phyloP scores from a whole-genome alignment of 2,113 vertebrate species.

The Tragulus kanchil region DNA sequence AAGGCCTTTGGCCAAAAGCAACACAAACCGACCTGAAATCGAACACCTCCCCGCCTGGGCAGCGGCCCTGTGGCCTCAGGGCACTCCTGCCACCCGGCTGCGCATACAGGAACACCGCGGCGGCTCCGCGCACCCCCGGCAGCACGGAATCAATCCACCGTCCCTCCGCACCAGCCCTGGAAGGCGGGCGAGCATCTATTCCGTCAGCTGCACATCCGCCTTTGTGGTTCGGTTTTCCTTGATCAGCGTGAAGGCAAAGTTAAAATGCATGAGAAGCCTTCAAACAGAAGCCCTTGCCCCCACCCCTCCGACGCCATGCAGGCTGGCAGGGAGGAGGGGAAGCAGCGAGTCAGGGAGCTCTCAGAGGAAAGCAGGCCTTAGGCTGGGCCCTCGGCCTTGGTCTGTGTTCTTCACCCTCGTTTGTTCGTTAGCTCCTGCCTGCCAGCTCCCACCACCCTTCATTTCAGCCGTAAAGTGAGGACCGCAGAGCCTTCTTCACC shows the following conservation, averaged over 20 bases:
- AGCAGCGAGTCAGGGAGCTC: too few relatives aligned
- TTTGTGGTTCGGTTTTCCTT: background rate
- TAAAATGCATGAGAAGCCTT: background rate
- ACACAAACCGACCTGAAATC: accelerated
- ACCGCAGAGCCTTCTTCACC: background rate
- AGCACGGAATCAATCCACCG: background rate
- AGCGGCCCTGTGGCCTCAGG: accelerated
- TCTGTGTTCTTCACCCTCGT: accelerated
- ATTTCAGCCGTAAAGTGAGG: background rate
- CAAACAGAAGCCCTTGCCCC: background rate
- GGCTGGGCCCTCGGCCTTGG: too few relatives aligned
- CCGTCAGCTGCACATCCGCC: background rate
- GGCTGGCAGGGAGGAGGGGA: background rate
- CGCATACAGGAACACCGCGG: accelerated
- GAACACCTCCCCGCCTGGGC: accelerated
- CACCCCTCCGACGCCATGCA: accelerated
- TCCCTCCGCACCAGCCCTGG: background rate
- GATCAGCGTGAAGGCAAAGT: background rate
- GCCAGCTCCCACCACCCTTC: background rate
- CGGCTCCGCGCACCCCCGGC: background rate
- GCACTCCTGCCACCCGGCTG: accelerated
- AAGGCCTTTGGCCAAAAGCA: conserved; percentile 2
- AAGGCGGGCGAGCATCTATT: background rate
- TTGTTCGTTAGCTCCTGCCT: accelerated
- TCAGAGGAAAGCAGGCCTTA: background rate